phyloP scores from a whole-genome alignment of 2,888 invertebrate genomes.

The Chymomyza procnemis region DNA sequence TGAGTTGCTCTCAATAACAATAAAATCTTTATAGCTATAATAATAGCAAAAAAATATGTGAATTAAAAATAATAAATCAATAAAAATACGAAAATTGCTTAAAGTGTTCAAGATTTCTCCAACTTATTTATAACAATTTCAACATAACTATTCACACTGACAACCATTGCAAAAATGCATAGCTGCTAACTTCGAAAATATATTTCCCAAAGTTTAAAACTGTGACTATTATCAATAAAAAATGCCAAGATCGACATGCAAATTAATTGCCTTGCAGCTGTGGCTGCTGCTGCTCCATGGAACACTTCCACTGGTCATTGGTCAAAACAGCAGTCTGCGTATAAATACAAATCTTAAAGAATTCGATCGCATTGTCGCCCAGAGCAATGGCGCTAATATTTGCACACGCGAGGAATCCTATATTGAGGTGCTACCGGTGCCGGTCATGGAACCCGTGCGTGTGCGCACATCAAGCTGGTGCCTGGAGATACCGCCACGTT shows the following conservation, averaged over 20 bases:
- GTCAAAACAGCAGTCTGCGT: constrained; percentile 53
- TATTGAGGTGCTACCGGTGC: constrained; percentile 78
- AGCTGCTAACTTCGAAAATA: neutral
- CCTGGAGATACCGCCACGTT: constrained; percentile 88
- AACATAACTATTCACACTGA: neutral
- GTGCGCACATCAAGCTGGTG: constrained; percentile 89
- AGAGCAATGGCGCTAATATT: constrained; percentile 60
- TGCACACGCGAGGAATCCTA: constrained; percentile 79
- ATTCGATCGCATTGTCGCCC: constrained; percentile 43
- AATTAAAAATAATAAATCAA: neutral
- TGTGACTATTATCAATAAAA: constrained; percentile 6
- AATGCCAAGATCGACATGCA: constrained; percentile 1
- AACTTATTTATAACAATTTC: too few species aligned
- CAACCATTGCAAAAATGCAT: neutral
- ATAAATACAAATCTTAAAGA: constrained; percentile 64
- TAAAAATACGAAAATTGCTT: neutral
- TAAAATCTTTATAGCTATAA: too few species aligned
- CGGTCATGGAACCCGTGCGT: constrained; percentile 82
- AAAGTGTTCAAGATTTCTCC: too few species aligned
- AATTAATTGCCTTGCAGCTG: constrained; percentile 6
- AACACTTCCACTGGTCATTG: constrained; percentile 14
- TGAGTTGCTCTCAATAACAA: too few species aligned
- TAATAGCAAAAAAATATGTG: too few species aligned
- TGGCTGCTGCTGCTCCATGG: constrained; percentile 25
- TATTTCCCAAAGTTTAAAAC: neutral